phyloP scores from a whole-genome alignment of 2,797 vertebrate genomes.

The Poeciliopsis paucimaculata region DNA sequence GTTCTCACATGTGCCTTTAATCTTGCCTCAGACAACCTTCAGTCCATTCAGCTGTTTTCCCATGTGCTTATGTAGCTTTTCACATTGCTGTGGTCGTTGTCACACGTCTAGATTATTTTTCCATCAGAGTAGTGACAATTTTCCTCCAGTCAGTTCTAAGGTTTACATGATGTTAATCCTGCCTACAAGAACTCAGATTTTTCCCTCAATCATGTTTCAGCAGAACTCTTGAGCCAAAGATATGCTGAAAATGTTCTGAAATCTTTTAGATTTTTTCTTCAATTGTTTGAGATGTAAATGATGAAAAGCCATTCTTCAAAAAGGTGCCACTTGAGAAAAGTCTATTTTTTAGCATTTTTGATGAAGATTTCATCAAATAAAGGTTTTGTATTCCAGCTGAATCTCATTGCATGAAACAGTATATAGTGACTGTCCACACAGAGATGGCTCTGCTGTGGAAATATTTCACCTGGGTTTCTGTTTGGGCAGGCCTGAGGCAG shows the following conservation, averaged over 20 bases:
- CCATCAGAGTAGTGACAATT: background rate
- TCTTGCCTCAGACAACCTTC: constrained; percentile 49
- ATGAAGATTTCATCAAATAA: background rate
- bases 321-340: background rate
- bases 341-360: background rate
- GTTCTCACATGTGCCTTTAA: constrained; percentile 60
- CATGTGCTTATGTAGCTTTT: constrained; percentile 15
- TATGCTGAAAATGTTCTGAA: background rate
- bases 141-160: background rate
- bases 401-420: background rate
- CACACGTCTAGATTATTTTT: constrained; percentile 26
- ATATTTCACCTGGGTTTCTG: background rate
- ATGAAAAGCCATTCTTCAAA: constrained; percentile 7
- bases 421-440: background rate
- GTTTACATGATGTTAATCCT: constrained; percentile 1
- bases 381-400: background rate
- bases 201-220: background rate
- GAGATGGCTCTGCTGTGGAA: background rate
- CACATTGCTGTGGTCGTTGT: constrained; percentile 1
- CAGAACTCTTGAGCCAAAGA: background rate
- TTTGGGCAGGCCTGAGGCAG: background rate
- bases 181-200: background rate
- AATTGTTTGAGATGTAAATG: background rate
- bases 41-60: constrained; percentile 16
- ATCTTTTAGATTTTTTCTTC: background rate